phyloP scores from a whole-genome alignment of 2,113 vertebrate species.

The Emydura subglobosa region DNA sequence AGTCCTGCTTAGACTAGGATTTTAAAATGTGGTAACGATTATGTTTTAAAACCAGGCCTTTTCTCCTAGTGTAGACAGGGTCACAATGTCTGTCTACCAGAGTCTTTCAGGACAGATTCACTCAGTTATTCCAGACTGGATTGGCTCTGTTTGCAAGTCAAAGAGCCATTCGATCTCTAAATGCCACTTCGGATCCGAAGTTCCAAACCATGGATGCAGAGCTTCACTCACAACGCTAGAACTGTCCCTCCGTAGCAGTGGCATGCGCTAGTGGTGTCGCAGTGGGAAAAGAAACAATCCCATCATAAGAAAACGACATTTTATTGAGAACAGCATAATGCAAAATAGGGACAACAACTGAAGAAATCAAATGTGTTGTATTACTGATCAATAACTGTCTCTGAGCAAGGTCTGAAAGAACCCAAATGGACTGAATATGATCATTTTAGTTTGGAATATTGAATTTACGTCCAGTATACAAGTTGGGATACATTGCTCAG shows the following conservation, averaged over 20 bases:
- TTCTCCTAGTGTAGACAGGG: neutral
- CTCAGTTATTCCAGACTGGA: neutral
- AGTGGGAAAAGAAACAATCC: neutral
- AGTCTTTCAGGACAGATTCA: neutral
- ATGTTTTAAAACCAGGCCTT: neutral
- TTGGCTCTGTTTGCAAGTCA: neutral
- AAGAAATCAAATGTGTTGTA: neutral
- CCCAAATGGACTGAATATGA: neutral
- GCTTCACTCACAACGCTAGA: neutral
- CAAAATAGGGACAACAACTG: neutral
- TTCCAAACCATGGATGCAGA: neutral
- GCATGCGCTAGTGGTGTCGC: neutral
- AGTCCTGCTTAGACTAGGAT: neutral
- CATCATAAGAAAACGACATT: neutral
- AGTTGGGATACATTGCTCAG: neutral
- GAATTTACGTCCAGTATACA: neutral
- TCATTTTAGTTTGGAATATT: neutral
- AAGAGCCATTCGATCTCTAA: neutral
- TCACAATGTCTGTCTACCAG: neutral
- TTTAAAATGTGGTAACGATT: neutral
- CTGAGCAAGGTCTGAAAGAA: neutral
- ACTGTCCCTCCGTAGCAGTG: neutral
- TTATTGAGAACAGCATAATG: neutral
- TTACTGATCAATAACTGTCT: neutral
- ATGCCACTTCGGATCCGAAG: neutral